phyloP scores from a whole-genome alignment of 2,113 vertebrate genomes.

The Engraulis encrasicolus region DNA sequence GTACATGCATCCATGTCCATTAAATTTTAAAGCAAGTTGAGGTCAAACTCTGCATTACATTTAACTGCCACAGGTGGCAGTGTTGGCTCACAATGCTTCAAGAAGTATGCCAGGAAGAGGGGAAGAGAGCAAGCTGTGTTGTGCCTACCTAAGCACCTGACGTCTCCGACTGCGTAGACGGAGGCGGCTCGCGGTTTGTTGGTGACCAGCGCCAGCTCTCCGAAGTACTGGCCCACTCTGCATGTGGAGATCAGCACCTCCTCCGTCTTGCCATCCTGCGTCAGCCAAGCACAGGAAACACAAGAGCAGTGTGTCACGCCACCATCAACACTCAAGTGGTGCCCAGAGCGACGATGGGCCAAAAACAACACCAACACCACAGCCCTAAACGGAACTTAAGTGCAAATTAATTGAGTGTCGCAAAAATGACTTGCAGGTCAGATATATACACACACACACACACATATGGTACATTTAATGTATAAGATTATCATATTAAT shows the following conservation, averaged over 20 bases:
- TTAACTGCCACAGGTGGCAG: not conserved
- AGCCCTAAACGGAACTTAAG: not conserved
- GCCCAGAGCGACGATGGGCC: not conserved
- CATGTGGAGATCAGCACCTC: constrained; percentile 83
- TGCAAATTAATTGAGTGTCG: too few relatives aligned
- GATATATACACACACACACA: too few relatives aligned
- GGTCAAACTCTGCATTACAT: not conserved
- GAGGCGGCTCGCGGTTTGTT: constrained; percentile 85
- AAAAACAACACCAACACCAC: constrained; percentile 1
- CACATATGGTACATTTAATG: too few relatives aligned
- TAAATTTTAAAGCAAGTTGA: not conserved
- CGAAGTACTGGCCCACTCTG: constrained; percentile 84
- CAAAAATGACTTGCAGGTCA: too few relatives aligned
- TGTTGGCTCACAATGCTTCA: not conserved
- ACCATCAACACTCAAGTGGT: not conserved
- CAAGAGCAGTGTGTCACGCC: not conserved
- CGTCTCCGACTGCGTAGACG: constrained; percentile 79
- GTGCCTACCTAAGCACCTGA: constrained; percentile 83
- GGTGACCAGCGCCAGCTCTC: constrained; percentile 84
- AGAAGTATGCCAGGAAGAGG: not conserved
- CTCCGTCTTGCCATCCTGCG: constrained; percentile 43
- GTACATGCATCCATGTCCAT: not conserved
- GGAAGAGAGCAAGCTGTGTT: too few relatives aligned
- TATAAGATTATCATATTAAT: too few relatives aligned
- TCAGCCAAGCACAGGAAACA: constrained; percentile 1